A percentile compares a stretch with the other conserved stretches of the same genome.
These are phyloP conservation scores for Drosophila mercatorum DNA, from an alignment of 2,888 invertebrate genomes.

Conservation along the genomic window DNA sequence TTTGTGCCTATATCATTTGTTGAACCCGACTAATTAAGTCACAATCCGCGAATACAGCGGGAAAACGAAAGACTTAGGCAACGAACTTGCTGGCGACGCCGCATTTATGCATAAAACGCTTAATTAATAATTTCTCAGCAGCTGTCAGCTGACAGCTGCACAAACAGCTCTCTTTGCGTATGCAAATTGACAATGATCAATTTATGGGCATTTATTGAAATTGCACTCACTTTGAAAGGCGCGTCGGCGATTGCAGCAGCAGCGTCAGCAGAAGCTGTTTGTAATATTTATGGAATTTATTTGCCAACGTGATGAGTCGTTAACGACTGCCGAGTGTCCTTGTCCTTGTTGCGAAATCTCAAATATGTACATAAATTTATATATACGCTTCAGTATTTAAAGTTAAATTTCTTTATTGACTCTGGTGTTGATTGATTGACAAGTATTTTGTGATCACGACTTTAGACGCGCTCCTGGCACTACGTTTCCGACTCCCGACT, in stretches of 20 bases:
- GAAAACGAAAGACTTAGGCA: constrained; percentile 69
- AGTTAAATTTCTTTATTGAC: constrained; percentile 5
- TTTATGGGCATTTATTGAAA: constrained; percentile 56
- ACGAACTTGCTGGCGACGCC: constrained; percentile 44
- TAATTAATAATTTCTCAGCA: constrained; percentile 38
- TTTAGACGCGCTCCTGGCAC: constrained; percentile 28
- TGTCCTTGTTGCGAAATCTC: constrained; percentile 21
- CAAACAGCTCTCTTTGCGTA: constrained; percentile 29
- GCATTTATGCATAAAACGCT: constrained; percentile 19
- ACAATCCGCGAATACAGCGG: constrained; percentile 15
- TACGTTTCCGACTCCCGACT: constrained; percentile 9
- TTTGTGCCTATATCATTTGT: constrained; percentile 33
- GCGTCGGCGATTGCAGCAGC: constrained; percentile 44
- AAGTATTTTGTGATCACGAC: constrained; percentile 27
- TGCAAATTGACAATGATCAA: constrained; percentile 43
- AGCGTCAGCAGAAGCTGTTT: constrained; percentile 23
- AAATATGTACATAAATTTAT: constrained; percentile 21
- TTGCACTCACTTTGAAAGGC: constrained; percentile 69
- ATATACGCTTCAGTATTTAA: constrained; percentile 1
- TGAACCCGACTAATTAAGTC: constrained; percentile 58
- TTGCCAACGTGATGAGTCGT: constrained; percentile 36
- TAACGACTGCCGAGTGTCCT: constrained; percentile 43
- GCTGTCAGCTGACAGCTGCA: constrained; percentile 50
- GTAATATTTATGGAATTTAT: constrained; percentile 36
- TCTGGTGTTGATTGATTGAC: constrained; percentile 7